phyloP scores from a whole-genome alignment of 2,888 invertebrate species.

The Hesperia comma region DNA sequence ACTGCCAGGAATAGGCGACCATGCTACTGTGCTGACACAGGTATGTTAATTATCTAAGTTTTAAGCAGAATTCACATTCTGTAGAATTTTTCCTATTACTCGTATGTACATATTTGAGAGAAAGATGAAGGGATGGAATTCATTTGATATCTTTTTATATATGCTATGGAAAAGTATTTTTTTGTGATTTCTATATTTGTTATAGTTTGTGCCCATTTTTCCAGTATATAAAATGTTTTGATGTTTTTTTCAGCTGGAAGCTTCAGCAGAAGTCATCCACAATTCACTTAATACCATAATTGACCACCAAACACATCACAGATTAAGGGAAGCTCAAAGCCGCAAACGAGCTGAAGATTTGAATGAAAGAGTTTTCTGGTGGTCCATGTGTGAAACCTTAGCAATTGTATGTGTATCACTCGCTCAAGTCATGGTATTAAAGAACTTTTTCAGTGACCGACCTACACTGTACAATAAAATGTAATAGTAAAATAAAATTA shows the following conservation, averaged over 20 bases:
- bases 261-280: conserved; percentile 95
- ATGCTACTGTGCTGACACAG: conserved; percentile 96
- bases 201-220: no score
- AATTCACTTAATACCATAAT: conserved; percentile 93
- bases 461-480: conserved; percentile 75
- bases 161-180: no score
- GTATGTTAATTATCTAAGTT: conserved; percentile 64
- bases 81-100: no score
- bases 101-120: no score
- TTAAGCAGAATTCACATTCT: no score
- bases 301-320: conserved; percentile 98
- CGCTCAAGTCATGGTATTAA: conserved; percentile 94
- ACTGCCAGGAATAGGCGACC: conserved; percentile 93
- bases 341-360: conserved; percentile 98
- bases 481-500: conserved; percentile 60
- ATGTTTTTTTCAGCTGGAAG: conserved; percentile 90
- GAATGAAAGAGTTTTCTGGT: conserved; percentile 96
- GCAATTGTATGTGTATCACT: conserved; percentile 94
- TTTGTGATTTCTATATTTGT: no score
- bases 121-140: no score
- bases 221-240: background rate
- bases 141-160: no score
- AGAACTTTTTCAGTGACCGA: conserved; percentile 92
- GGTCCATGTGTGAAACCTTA: conserved; percentile 95
- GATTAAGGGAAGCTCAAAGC: conserved; percentile 96